A percentile compares a stretch with the other conserved stretches of the same genome.
Evolutionary conservation across 2,113 vertebrate genomes (phyloP).

Genomic region (Phrynosoma blainvillii): DNA sequence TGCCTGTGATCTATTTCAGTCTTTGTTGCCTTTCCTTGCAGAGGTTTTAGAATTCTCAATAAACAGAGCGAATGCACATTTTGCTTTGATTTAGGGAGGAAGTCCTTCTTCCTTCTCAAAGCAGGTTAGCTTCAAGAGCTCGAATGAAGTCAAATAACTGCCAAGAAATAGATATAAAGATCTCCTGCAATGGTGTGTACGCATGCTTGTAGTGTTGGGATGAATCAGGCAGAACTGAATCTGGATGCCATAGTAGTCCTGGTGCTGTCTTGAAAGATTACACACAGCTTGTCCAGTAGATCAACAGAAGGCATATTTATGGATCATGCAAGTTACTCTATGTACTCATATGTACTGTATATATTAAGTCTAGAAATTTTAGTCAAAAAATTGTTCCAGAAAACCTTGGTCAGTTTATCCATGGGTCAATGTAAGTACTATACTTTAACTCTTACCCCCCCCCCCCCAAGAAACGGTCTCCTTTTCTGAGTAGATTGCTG

Average conservation of each 20-base stretch:
- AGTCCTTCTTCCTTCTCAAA: not conserved
- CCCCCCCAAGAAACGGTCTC: no score
- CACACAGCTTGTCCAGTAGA: conserved; percentile 46
- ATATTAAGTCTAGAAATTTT: no score
- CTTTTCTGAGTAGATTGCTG: no score
- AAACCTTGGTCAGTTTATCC: no score
- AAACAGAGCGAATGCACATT: not conserved
- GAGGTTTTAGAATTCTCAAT: not conserved
- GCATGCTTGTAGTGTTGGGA: not conserved
- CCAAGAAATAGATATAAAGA: not conserved
- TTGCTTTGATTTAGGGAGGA: not conserved
- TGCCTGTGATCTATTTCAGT: not conserved
- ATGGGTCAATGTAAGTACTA: no score
- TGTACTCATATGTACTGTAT: no score
- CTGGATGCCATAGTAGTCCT: not conserved
- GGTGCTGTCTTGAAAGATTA: not conserved
- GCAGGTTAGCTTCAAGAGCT: not conserved
- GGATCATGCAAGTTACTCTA: conserved; percentile 20
- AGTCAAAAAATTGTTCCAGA: no score
- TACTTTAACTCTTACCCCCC: no score
- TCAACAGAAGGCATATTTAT: conserved; percentile 49
- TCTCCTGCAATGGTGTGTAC: not conserved
- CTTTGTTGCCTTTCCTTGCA: not conserved
- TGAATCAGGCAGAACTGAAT: no score
- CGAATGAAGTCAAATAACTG: not conserved